Conservation (phyloP, 2,113 vertebrate species). For the Psittacara wagleri region DNA sequence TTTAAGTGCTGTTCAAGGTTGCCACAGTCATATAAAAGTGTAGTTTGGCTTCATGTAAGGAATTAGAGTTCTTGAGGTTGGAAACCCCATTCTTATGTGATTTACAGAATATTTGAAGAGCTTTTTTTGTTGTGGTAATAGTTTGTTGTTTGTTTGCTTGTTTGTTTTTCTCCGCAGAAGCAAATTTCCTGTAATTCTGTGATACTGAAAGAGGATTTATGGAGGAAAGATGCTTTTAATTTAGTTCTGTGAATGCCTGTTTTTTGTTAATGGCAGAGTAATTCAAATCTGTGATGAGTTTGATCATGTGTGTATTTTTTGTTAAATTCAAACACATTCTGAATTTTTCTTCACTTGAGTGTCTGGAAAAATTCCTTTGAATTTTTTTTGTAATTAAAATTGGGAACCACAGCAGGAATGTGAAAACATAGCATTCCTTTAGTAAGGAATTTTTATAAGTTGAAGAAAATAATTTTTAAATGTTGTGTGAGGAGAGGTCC, state of each 20-base stretch:
- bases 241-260: neutral
- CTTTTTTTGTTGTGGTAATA: neutral
- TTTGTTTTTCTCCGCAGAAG: neutral
- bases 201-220: neutral
- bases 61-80: neutral
- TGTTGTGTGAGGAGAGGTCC: neutral
- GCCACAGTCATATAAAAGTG: neutral
- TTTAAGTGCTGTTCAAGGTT: neutral
- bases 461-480: neutral
- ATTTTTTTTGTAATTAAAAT: neutral
- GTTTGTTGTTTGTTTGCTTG: neutral
- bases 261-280: neutral
- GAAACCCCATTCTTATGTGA: rapidly evolving
- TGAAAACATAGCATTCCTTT: neutral
- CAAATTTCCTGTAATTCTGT: neutral
- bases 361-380: neutral
- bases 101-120: neutral
- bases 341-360: neutral
- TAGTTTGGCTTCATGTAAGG: neutral
- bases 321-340: neutral
- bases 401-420: neutral
- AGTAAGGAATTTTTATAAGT: neutral
- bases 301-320: neutral
- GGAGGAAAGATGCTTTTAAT: neutral
- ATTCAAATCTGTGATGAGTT: neutral